These are phyloP conservation scores for Quadroppia sp. DNA, from an alignment of 2,888 invertebrate genomes.

Conservation along the genomic window DNA sequence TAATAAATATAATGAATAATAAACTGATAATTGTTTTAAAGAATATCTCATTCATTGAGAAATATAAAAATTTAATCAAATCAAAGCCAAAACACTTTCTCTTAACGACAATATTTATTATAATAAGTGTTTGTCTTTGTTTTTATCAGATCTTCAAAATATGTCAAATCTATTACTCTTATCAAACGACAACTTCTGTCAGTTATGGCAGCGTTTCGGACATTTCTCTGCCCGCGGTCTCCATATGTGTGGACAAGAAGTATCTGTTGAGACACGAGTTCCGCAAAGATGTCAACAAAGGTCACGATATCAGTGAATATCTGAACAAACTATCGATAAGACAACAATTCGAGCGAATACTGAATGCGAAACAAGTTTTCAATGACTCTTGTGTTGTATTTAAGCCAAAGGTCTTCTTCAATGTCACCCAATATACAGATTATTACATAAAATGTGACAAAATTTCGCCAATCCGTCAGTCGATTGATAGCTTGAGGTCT, in stretches of 20 bases:
- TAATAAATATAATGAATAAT: no score
- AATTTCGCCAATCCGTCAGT: not conserved
- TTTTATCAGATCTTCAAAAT: not conserved
- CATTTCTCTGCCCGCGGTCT: not conserved
- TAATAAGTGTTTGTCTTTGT: not conserved
- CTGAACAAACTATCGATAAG: no score
- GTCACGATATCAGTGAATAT: no score
- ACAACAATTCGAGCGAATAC: no score
- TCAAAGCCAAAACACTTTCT: no score
- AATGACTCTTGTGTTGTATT: not conserved
- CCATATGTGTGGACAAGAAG: no score
- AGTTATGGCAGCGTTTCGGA: not conserved
- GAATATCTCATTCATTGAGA: no score
- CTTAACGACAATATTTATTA: not conserved
- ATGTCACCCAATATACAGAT: not conserved
- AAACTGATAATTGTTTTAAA: no score
- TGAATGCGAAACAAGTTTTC: not conserved
- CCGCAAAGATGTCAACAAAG: no score
- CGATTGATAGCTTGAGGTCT: not conserved
- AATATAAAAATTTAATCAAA: no score
- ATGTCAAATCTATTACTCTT: not conserved
- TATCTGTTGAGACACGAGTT: no score
- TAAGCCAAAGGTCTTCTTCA: not conserved
- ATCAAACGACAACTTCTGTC: not conserved
- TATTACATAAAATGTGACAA: not conserved